Evolutionary conservation across 1,140 invertebrate species (phyloP).

Genomic region (Drosophila bocki): DNA sequence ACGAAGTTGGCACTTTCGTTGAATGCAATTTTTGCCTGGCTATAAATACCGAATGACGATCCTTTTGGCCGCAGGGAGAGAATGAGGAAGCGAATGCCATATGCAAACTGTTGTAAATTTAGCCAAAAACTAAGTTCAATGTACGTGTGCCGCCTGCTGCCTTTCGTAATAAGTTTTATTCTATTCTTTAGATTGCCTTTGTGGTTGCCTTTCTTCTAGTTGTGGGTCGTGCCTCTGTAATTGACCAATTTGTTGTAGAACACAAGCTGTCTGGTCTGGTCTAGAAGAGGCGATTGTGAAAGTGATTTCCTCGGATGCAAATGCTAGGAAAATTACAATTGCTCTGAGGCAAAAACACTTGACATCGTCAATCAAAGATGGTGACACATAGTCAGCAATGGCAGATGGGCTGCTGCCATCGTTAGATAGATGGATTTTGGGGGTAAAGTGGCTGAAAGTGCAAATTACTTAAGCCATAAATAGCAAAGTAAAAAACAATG

Average conservation of each 20-base stretch:
- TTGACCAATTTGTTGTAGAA: conserved; percentile 69
- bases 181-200: conserved; percentile 37
- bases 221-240: conserved; percentile 62
- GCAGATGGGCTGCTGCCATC: conserved; percentile 33
- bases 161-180: conserved; percentile 24
- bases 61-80: conserved; percentile 22
- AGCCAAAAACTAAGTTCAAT: conserved; percentile 76
- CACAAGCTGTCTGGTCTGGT: conserved; percentile 25
- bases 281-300: conserved; percentile 61
- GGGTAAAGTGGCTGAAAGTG: neutral
- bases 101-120: conserved; percentile 72
- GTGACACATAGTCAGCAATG: conserved; percentile 9
- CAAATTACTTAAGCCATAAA: conserved; percentile 5
- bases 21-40: conserved; percentile 33
- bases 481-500: neutral
- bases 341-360: conserved; percentile 50
- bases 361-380: conserved; percentile 74
- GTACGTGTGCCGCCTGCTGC: conserved; percentile 55
- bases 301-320: conserved; percentile 57
- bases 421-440: conserved; percentile 10
- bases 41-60: conserved; percentile 69
- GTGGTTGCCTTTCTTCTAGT: conserved; percentile 6
- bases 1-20: conserved; percentile 37
- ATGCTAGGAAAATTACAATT: conserved; percentile 11
- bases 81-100: conserved; percentile 78